Conservation (phyloP, 2,113 vertebrate species). For the Cercocebus atys region DNA sequence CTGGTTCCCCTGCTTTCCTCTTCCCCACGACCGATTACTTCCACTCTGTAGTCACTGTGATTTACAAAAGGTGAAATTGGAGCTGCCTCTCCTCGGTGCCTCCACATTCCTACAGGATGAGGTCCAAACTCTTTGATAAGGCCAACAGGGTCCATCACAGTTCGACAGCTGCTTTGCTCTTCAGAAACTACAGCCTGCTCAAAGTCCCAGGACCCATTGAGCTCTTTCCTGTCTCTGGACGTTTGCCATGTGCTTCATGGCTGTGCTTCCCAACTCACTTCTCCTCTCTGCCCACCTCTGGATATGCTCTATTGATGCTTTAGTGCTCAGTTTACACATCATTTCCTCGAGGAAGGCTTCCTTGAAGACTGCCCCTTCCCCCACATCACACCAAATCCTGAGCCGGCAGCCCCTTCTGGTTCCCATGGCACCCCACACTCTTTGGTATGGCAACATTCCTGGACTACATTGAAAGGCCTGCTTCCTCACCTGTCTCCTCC, state of each 20-base stretch:
- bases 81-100: background rate
- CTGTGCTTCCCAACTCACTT: background rate
- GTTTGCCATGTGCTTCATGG: background rate
- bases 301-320: background rate
- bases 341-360: background rate
- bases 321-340: background rate
- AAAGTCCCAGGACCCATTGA: background rate
- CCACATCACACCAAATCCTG: background rate
- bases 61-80: background rate
- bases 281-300: background rate
- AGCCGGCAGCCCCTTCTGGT: background rate
- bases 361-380: background rate
- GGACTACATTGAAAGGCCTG: fast-evolving
- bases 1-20: background rate
- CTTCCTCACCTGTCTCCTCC: background rate
- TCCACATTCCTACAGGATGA: background rate
- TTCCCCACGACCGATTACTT: background rate
- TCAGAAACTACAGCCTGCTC: background rate
- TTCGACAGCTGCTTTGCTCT: background rate
- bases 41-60: background rate
- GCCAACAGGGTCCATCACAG: background rate
- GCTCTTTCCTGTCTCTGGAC: background rate
- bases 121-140: background rate
- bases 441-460: background rate
- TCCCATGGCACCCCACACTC: background rate